These are phyloP conservation scores for Corythoichthys haematopterus DNA, from an alignment of 2,113 vertebrate genomes.

Conservation along the genomic window DNA sequence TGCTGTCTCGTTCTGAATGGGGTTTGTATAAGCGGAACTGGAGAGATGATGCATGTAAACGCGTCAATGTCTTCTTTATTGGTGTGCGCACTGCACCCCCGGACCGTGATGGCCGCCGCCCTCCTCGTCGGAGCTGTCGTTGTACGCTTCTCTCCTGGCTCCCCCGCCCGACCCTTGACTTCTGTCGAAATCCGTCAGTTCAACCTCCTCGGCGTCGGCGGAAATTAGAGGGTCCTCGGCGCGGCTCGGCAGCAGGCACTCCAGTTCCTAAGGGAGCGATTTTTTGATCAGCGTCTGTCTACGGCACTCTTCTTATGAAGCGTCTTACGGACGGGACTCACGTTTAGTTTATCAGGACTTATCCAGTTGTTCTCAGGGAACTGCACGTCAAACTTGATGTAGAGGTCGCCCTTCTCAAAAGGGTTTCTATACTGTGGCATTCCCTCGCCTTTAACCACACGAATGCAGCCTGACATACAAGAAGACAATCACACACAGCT, in stretches of 20 bases:
- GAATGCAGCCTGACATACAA: constrained; percentile 77
- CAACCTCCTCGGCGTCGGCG: constrained; percentile 91
- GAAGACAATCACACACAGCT: neutral
- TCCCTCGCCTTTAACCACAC: constrained; percentile 90
- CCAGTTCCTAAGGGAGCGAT: constrained; percentile 80
- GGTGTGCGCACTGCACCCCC: constrained; percentile 97
- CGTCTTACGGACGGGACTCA: constrained; percentile 61
- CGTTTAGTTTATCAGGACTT: constrained; percentile 91
- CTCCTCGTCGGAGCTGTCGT: constrained; percentile 96
- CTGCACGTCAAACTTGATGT: constrained; percentile 94
- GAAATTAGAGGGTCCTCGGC: constrained; percentile 84
- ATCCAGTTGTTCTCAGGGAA: constrained; percentile 99
- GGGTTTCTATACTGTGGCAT: constrained; percentile 99
- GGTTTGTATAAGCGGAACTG: constrained; percentile 45
- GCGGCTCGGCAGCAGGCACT: constrained; percentile 92
- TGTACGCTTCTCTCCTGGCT: constrained; percentile 91
- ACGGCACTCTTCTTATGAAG: neutral
- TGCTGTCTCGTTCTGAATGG: constrained; percentile 47
- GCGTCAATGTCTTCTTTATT: constrained; percentile 70
- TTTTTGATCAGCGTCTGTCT: neutral
- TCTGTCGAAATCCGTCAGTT: constrained; percentile 90
- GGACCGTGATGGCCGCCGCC: constrained; percentile 90
- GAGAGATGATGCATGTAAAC: constrained; percentile 42
- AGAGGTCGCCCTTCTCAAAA: constrained; percentile 97
- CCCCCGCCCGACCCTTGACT: constrained; percentile 85